Conservation (phyloP, 2,797 vertebrate species). For the Halcyon badia region DNA sequence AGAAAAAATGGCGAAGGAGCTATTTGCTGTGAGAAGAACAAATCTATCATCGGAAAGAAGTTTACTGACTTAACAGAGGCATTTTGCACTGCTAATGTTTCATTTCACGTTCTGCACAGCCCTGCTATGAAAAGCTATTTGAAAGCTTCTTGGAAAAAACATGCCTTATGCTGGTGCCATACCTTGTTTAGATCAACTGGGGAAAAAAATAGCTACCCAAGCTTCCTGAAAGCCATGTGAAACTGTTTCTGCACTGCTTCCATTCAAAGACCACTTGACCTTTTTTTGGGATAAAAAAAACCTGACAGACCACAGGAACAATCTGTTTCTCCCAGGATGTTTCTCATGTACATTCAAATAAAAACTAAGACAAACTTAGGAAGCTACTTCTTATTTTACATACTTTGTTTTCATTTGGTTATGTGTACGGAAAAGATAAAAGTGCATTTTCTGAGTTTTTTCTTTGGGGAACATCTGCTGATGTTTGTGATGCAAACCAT, state of each 20-base stretch:
- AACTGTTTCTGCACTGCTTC: conserved; percentile 22
- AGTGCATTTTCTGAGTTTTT: not conserved
- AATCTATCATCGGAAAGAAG: not conserved
- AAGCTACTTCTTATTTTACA: not conserved
- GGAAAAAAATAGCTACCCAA: conserved; percentile 27
- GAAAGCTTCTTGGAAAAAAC: conserved; percentile 28
- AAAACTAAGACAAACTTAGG: not conserved
- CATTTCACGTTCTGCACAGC: not conserved
- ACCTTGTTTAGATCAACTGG: conserved; percentile 49
- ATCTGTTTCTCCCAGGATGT: not conserved
- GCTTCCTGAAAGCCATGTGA: conserved; percentile 13
- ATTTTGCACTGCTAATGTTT: conserved; percentile 22
- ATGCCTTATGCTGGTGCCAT: conserved; percentile 34
- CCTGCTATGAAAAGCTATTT: conserved; percentile 11
- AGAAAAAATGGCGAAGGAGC: not conserved
- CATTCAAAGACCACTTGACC: conserved; percentile 32
- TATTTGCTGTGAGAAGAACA: conserved; percentile 3
- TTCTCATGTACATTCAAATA: conserved; percentile 1
- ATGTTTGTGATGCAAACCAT: not conserved
- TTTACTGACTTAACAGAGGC: not conserved
- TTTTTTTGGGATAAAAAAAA: not conserved
- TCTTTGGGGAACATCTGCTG: not conserved
- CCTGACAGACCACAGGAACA: not conserved
- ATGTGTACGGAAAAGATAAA: not conserved
- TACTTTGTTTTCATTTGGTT: not conserved